Percentiles rank a stretch among this genome's conserved stretches.
phyloP scores from a whole-genome alignment of 2,888 invertebrate species.

The Corythucha ciliata region DNA sequence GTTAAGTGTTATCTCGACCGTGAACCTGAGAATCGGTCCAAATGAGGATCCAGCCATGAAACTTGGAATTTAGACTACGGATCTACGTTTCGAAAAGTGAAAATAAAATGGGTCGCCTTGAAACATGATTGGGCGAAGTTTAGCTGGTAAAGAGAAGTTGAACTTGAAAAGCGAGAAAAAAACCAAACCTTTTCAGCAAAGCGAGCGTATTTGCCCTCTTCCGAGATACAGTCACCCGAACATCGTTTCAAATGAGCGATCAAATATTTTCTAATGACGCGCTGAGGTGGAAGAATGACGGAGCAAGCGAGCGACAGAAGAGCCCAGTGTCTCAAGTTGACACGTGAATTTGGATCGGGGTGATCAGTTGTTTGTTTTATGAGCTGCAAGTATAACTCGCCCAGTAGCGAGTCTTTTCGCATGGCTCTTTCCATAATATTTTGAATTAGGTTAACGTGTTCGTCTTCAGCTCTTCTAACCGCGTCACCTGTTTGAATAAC shows the following conservation, averaged over 20 bases:
- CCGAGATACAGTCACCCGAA: conserved; percentile 76
- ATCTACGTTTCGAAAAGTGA: too few species aligned
- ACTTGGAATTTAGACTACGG: too few species aligned
- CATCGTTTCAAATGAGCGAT: conserved; percentile 83
- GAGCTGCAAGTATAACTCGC: conserved; percentile 83
- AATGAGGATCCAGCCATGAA: too few species aligned
- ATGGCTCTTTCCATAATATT: conserved; percentile 82
- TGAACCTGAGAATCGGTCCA: too few species aligned
- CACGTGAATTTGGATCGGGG: conserved; percentile 78
- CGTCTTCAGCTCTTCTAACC: conserved; percentile 67
- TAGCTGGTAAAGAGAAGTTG: too few species aligned
- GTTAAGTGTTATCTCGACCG: too few species aligned
- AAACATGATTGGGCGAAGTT: too few species aligned
- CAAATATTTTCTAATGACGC: conserved; percentile 74
- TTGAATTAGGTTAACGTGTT: conserved; percentile 81
- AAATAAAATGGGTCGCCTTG: not conserved
- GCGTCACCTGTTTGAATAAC: conserved; percentile 54
- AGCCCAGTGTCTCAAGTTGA: conserved; percentile 87
- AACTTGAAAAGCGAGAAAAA: conserved; percentile 2
- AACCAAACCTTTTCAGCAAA: conserved; percentile 70
- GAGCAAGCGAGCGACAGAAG: conserved; percentile 69
- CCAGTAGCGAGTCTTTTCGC: conserved; percentile 77
- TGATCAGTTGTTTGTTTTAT: conserved; percentile 87
- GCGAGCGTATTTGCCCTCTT: conserved; percentile 88
- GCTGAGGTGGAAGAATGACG: conserved; percentile 76